A percentile compares a stretch with the other conserved stretches of the same genome.
Evolutionary conservation across 1,140 invertebrate species (phyloP).

Genomic region (Philopotamus ludificatus): DNA sequence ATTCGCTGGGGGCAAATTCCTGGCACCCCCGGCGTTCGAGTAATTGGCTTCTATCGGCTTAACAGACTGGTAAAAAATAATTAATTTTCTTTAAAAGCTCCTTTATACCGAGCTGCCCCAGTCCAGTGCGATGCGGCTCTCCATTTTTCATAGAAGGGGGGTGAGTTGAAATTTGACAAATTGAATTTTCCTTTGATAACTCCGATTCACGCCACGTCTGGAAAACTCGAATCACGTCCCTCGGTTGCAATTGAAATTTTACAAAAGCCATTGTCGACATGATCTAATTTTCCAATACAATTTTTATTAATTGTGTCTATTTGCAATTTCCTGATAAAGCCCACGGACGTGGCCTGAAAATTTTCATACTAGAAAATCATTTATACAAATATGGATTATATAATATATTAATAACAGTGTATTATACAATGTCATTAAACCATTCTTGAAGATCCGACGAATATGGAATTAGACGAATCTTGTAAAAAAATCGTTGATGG

Average conservation of each 20-base stretch:
- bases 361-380: background rate
- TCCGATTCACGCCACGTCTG: background rate
- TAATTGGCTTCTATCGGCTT: background rate
- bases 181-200: background rate
- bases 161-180: background rate
- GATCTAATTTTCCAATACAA: too few relatives aligned
- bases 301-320: background rate
- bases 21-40: background rate
- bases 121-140: background rate
- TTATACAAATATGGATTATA: background rate
- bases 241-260: background rate
- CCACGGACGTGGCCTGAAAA: background rate
- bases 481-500: too few relatives aligned
- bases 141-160: background rate
- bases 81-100: background rate
- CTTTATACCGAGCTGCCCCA: background rate
- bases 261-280: background rate
- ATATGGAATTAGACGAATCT: too few relatives aligned
- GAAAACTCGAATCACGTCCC: background rate
- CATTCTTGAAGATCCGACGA: too few relatives aligned
- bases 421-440: too few relatives aligned
- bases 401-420: too few relatives aligned
- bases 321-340: background rate
- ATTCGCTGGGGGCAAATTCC: background rate
- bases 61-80: background rate